Base-by-base conservation (phyloP, 2,888 invertebrate species). In the Tachina lurida region DNA sequence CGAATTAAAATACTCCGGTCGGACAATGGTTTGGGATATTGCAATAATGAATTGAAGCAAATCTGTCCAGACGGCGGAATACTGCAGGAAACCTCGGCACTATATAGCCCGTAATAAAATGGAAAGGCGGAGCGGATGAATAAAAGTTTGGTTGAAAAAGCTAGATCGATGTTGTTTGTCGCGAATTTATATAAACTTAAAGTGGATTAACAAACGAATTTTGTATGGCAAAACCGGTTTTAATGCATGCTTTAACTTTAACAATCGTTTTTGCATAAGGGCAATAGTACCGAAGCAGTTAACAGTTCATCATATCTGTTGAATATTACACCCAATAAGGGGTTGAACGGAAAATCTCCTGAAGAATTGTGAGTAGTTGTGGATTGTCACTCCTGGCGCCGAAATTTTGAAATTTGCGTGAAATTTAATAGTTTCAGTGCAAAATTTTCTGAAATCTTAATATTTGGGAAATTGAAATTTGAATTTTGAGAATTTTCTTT, bases 71-170 rank as follows among this genome's bases (percentile, higher is more conserved):
- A 60, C 39, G 41, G 41, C 10, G 60, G 60, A 10, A 60, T 60
- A 60, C 60, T 41, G 10, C 60, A 60, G n/a, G 41, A 60, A 60
- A 60, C 60, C n/a, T 60, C 60, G 41, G 60, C 60, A 41, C 60
- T 41, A 12, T 60, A 60, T 60, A 60, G 41, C 17, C 60, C 60
- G 7, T n/a, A 60, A 52, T 17, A 77, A 52, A 77, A 79, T 52
- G 70, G 70, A 10, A 70, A 70, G n/a, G 78, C 78, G n/a, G 68
- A 78, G n/a, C 58, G 78, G 0, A 68, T 78, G 70, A 78, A 79
- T 63, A 45, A 87, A 54, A 87, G 83, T 12, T 58, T 76, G 3
- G 62, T 86, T 12, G 87, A 88, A 75, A 88, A 78, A 19, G 87
- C 78, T 4, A 77, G 86, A 17, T 80, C 86, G 43, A 87, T 83